Evolutionary conservation across 2,797 vertebrate genomes (phyloP), one percentile per base, ranked within the genome.

Genomic region (Euthynnus affinis): DNA sequence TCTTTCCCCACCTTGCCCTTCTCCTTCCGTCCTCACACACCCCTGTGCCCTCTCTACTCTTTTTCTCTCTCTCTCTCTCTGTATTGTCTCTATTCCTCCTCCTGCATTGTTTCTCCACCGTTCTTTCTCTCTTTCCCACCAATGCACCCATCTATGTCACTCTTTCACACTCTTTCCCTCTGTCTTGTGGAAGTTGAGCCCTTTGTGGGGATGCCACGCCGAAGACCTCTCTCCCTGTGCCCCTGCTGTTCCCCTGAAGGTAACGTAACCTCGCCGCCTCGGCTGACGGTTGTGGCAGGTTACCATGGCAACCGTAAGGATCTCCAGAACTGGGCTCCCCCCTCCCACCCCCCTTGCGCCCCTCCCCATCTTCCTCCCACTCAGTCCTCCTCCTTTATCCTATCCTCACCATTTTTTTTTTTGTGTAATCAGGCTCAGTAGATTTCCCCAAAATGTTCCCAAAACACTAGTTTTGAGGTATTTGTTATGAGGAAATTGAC

Each of bases 161-260:
- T 87, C 88, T 94, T 74, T 81, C 88, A 64, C 83, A 42, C 81
- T 76, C 86, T 89, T 70, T 65, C 83, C 86, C 82, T 80, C 84
- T 91, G 87, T 93, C 89, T 93, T 93, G 95, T 97, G 97, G 96
- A 99, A 99, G 98, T 98, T 96, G 98, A 98, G 96, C 95, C 97
- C 95, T 97, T 96, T 97, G 97, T 95, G 95, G 95, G 96, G 96
- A 97, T 96, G 95, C 96, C 97, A 91, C 97, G 97, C 91, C 98
- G 98, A 96, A 97, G 98, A 98, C 95, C 97, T 91, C 95, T 99
- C 96, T 98, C 97, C 97, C 96, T 99, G 96, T 99, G 98, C 96
- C 97, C 96, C 95, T 99, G 98, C 98, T 99, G 98, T 96, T 96
- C 96, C 96, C 96, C 97, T 81, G 96, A 99, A 99, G 98, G 98